Base-by-base conservation (phyloP, 2,797 vertebrate genomes). In the Phoeniculus purpureus region DNA sequence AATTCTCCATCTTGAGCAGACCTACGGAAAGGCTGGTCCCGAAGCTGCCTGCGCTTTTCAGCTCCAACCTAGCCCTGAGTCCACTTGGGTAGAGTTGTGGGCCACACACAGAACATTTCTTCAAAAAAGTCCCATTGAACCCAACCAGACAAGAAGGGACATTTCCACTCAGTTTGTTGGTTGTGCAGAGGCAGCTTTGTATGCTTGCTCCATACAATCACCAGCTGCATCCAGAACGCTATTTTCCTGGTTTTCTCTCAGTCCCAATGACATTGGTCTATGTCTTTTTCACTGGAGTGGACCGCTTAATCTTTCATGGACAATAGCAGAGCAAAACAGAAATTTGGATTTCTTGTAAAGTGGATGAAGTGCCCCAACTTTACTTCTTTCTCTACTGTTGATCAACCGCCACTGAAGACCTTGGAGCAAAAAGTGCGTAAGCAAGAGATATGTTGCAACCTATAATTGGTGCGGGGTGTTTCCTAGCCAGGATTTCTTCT, bases 31-130 rank as follows among this genome's bases (percentile, higher is more conserved):
- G 64, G 48, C 67, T 79, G 67, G 7, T 66, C 45, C 56, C 6
- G 5, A 54, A 86, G 48, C 37, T 0, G 0, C 14, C 37, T 48
- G 1, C 32, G 29, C 8, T 17, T 27, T 66, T 34, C 43, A 67
- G 26, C 25, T 81, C 56, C 64, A 84, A 4, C 11, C 15, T 62
- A 75, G 11, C 29, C 73, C 29, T 27, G 10, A 55, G 67, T 15
- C 48, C n/a, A 4, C 9, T 72, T 43, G n/a, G 23, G 9, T 17
- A 45, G 7, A 31, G 9, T 37, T 72, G 29, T 34, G 56, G 32
- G 31, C 16, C n/a, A n/a, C 14, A 45, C 29, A 50, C 5, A 60
- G n/a, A 61, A 4, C 52, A 62, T 13, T 70, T 37, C 45, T 23
- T 79, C 25, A 60, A 52, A 52, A 91, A 87, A 51, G 78, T 83